Percentiles rank a stretch among this genome's conserved stretches.
These are phyloP conservation scores for Pocillopora meandrina DNA, from an alignment of 92 coral and sea anemone genomes.

Conservation along the genomic window DNA sequence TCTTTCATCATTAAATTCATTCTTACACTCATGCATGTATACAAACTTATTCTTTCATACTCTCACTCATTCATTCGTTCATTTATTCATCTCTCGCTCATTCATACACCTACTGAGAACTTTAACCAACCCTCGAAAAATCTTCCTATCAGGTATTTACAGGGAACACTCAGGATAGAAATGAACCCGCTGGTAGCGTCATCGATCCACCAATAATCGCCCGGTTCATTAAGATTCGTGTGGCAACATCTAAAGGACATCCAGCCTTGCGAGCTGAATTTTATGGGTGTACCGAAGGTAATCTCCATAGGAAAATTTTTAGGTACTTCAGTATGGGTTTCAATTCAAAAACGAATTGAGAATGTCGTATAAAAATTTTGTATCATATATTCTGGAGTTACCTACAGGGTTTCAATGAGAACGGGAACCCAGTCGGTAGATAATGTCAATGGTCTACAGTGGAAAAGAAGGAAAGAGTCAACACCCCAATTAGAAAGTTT, in stretches of 20 bases:
- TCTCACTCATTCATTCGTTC: no score
- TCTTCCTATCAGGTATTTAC: constrained; percentile 47
- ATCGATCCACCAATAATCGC: constrained; percentile 67
- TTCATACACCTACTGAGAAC: background rate
- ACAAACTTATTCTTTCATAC: no score
- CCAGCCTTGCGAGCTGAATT: constrained; percentile 69
- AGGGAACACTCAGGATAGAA: constrained; percentile 64
- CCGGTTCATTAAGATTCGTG: constrained; percentile 67
- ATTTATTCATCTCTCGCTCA: background rate
- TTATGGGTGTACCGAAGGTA: constrained; percentile 77
- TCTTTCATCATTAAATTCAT: no score
- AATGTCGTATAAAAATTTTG: no score
- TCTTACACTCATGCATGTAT: no score
- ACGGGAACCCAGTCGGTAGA: no score
- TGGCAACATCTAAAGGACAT: constrained; percentile 54
- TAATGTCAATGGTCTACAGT: no score
- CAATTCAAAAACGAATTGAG: no score
- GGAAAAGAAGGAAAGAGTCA: no score
- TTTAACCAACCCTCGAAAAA: background rate
- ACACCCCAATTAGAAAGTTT: no score
- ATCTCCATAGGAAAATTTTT: background rate
- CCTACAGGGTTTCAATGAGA: no score
- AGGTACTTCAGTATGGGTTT: background rate
- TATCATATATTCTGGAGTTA: no score
- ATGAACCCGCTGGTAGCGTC: constrained; percentile 55